Evolutionary conservation across 2,113 vertebrate species (phyloP).

Genomic region (Paratilapia polleni): DNA sequence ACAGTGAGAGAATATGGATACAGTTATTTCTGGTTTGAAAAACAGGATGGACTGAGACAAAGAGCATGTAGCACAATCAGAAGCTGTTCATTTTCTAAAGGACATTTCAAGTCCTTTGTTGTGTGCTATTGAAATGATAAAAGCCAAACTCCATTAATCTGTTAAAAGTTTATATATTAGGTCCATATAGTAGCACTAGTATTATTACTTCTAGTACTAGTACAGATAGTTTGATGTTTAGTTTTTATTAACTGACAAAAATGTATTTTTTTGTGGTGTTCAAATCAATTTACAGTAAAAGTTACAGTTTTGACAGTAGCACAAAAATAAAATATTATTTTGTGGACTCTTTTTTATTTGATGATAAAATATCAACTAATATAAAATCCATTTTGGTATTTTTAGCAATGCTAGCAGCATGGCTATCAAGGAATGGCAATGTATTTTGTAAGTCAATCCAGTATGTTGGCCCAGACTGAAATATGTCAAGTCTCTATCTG

Average conservation of each 20-base stretch:
- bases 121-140: neutral
- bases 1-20: neutral
- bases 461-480: neutral
- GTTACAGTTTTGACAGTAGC: too few relatives aligned
- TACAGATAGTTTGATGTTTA: too few relatives aligned
- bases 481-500: neutral
- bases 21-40: neutral
- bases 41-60: rapidly evolving
- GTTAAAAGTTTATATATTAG: too few relatives aligned
- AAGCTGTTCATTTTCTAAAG: neutral
- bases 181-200: too few relatives aligned
- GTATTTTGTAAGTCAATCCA: neutral
- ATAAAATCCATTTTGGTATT: neutral
- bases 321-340: too few relatives aligned
- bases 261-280: too few relatives aligned
- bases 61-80: neutral
- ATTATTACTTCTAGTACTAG: too few relatives aligned
- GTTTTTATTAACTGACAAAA: too few relatives aligned
- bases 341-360: neutral
- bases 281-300: too few relatives aligned
- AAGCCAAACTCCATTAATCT: neutral
- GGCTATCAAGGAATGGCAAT: neutral
- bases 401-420: neutral
- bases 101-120: neutral
- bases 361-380: neutral